phyloP scores from a whole-genome alignment of 1,140 invertebrate species.

The Drosophila funebris region DNA sequence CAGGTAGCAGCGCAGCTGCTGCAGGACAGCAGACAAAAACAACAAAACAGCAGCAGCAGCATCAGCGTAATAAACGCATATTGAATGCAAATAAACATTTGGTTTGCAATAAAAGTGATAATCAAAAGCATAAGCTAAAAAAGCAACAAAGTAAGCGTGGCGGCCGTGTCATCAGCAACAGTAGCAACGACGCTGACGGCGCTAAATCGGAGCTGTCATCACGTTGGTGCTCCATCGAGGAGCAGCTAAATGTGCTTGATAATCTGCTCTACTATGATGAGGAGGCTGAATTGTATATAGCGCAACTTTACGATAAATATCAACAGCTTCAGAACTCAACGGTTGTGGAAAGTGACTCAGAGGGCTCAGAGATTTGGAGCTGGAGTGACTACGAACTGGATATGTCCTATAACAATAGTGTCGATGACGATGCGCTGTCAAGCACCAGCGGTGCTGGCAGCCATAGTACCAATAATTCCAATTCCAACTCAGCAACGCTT shows the following conservation, averaged over 20 bases:
- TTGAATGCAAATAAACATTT: slow-evolving; percentile 64
- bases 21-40: slow-evolving; percentile 48
- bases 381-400: slow-evolving; percentile 55
- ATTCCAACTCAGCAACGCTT: slow-evolving; percentile 27
- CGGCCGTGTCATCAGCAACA: slow-evolving; percentile 2
- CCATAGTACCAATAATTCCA: slow-evolving; percentile 85
- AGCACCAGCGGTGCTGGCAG: slow-evolving; percentile 85
- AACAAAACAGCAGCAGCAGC: slow-evolving; percentile 38
- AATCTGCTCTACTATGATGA: slow-evolving; percentile 78
- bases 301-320: slow-evolving; percentile 61
- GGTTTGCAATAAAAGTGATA: slow-evolving; percentile 55
- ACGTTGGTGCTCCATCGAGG: slow-evolving; percentile 77
- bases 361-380: slow-evolving; percentile 55
- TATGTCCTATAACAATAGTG: slow-evolving; percentile 56
- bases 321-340: slow-evolving; percentile 43
- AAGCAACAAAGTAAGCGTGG: slow-evolving; percentile 39
- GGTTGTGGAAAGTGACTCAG: slow-evolving; percentile 19
- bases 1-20: slow-evolving; percentile 50
- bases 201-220: slow-evolving; percentile 68
- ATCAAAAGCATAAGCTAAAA: slow-evolving; percentile 39
- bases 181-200: slow-evolving; percentile 28
- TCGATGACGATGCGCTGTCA: slow-evolving; percentile 57
- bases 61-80: slow-evolving; percentile 46
- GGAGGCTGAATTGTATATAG: slow-evolving; percentile 62
- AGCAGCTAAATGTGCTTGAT: slow-evolving; percentile 72